Evolutionary conservation across 2,797 vertebrate species (phyloP), one percentile per base, ranked within the genome.

Genomic region (Ctenopoma kingsleyae): DNA sequence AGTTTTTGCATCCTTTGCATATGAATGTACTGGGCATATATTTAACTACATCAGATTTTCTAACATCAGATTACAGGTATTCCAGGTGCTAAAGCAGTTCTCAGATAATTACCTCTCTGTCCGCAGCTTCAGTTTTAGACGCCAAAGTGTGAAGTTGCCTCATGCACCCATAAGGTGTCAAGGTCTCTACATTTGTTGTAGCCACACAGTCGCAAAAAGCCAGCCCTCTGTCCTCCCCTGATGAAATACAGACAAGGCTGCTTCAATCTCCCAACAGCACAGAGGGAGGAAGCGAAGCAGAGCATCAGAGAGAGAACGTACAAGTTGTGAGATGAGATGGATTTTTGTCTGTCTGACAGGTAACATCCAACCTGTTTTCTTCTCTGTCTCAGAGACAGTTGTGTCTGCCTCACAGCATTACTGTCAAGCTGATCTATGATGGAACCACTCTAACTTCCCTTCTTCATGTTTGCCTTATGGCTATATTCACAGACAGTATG

Each of bases 301-400:
- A 55, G 65, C 46, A 19, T 77, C 65, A 76, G 80, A 30, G 27
- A 40, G 38, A 58, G 81, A 87, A 60, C 59, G 67, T 52, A 66
- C 50, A 69, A 70, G 87, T 73, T 76, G 78, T 80, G 81, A 89
- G 89, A 85, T 88, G 87, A 91, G 90, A 91, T 84, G 79, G 85
- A 82, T 78, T 78, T 62, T 66, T 87, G 82, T 90, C 77, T 81
- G 19, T 69, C 81, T 93, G 91, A 93, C 93, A 92, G 88, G 74
- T 86, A 87, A 91, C 91, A 93, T 88, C 86, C 66, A 68, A 89
- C 87, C 90, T 86, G 77, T 66, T 88, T 80, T 76, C 78, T 80
- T 74, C 78, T 89, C 72, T 63, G 64, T 76, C 76, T 87, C 87
- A 50, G 84, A 90, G 88, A 89, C 84, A 90, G 89, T 84, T 84